Evolutionary conservation across 2,797 vertebrate genomes (phyloP).

Genomic region (Enteromius paludinosus): DNA sequence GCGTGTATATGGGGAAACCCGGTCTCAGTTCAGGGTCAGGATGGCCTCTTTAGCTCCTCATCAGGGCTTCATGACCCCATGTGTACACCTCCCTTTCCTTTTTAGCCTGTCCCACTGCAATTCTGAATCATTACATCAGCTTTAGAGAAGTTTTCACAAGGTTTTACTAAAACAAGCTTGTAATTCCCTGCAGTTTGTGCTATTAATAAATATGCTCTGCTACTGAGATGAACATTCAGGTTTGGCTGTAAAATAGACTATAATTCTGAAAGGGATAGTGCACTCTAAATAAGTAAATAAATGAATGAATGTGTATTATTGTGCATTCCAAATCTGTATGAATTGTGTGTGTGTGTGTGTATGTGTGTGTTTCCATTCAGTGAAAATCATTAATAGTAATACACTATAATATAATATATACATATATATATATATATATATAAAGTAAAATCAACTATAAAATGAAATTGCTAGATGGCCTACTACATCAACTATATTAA

Average conservation of each 20-base stretch:
- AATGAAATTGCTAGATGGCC: background rate
- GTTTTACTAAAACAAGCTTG: conserved; percentile 13
- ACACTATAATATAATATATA: too few relatives aligned
- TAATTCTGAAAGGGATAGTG: background rate
- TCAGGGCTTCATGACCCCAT: conserved; percentile 69
- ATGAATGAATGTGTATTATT: background rate
- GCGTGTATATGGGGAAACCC: conserved; percentile 33
- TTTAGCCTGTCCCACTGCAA: conserved; percentile 34
- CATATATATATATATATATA: too few relatives aligned
- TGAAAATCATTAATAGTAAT: background rate
- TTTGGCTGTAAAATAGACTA: background rate
- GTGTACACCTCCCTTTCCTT: conserved; percentile 51
- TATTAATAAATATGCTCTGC: background rate
- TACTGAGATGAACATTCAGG: background rate
- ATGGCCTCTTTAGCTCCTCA: conserved; percentile 54
- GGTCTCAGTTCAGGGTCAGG: conserved; percentile 44
- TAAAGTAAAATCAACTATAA: background rate
- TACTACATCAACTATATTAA: background rate
- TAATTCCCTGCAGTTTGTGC: conserved; percentile 36
- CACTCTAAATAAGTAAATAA: background rate
- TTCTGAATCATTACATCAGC: conserved; percentile 54
- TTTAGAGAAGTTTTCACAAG: conserved; percentile 24
- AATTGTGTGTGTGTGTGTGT: background rate
- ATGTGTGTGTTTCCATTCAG: background rate
- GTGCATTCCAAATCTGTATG: background rate